Evolutionary conservation across 2,888 invertebrate species (phyloP).

Genomic region (Caprella mutica): DNA sequence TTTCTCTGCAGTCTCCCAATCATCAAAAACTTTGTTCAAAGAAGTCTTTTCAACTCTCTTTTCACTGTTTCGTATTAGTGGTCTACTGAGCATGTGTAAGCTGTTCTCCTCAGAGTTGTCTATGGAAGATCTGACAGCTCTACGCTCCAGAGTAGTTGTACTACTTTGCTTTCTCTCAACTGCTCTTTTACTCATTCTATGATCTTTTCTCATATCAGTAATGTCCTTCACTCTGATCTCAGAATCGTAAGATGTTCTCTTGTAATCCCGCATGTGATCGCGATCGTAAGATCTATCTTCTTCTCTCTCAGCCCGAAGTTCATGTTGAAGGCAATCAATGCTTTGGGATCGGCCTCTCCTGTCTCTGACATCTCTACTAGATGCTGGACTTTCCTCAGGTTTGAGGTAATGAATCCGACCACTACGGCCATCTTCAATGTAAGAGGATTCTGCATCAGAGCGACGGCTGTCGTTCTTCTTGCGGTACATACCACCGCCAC

Average conservation of each 20-base stretch:
- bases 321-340: conserved; percentile 32
- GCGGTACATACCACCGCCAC: conserved; percentile 22
- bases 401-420: too few relatives aligned
- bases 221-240: conserved; percentile 13
- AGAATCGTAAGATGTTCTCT: conserved; percentile 10
- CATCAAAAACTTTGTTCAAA: conserved; percentile 11
- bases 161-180: conserved; percentile 22
- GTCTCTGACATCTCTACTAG: conserved; percentile 7
- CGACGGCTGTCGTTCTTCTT: conserved; percentile 28
- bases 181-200: conserved; percentile 19
- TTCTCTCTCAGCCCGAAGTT: conserved; percentile 14
- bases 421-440: conserved; percentile 4
- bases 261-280: conserved; percentile 15
- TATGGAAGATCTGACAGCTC: conserved; percentile 1
- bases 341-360: conserved; percentile 26
- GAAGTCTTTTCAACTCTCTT: neutral
- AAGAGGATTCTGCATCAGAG: conserved; percentile 1
- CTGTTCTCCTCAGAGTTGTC: too few relatives aligned
- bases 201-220: conserved; percentile 16
- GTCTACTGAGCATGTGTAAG: neutral
- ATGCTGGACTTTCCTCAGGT: neutral
- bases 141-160: conserved; percentile 8
- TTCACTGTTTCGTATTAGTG: neutral
- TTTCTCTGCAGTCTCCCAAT: conserved; percentile 30
- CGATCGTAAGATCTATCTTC: neutral